A percentile compares a stretch with the other conserved stretches of the same genome.
These are phyloP conservation scores for Pseudolaguvia tuberculata DNA, from an alignment of 2,113 vertebrate genomes.

Conservation along the genomic window DNA sequence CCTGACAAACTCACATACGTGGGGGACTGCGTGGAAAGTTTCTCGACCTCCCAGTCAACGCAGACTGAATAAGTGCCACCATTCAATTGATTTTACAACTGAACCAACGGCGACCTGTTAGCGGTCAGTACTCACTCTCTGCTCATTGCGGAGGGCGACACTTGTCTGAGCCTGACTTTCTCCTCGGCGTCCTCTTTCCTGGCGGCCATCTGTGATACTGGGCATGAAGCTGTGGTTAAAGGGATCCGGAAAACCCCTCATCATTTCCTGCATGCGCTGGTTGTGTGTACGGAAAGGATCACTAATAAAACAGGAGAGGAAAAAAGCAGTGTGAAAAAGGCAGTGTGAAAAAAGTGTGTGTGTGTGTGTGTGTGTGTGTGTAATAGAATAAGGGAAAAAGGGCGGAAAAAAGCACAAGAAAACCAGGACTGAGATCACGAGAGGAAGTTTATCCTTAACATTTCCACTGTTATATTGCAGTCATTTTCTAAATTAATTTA, in stretches of 20 bases:
- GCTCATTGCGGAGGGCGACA: conserved; percentile 52
- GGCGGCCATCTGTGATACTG: conserved; percentile 68
- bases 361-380: not conserved
- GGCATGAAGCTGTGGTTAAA: conserved; percentile 68
- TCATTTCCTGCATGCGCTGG: conserved; percentile 77
- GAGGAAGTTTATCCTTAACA: too few species aligned
- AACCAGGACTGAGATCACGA: too few species aligned
- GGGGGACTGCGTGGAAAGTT: too few species aligned
- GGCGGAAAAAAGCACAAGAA: not conserved
- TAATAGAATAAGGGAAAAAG: not conserved
- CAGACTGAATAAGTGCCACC: too few species aligned
- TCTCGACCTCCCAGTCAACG: not conserved
- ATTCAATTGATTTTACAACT: too few species aligned
- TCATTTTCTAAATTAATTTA: too few species aligned
- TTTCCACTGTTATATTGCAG: too few species aligned
- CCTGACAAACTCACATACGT: too few species aligned
- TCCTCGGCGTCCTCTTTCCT: conserved; percentile 44
- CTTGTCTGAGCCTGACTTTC: conserved; percentile 44
- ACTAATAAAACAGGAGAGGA: conserved; percentile 58
- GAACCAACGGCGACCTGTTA: not conserved
- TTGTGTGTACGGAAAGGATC: conserved; percentile 80
- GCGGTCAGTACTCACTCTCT: conserved; percentile 70
- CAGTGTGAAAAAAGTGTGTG: not conserved
- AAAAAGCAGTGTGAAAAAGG: too few species aligned
- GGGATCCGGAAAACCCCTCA: conserved; percentile 81